A percentile compares a stretch with the other conserved stretches of the same genome.
These are phyloP conservation scores for Meghimatium bilineatum DNA, from an alignment of 2,888 invertebrate genomes.

Conservation along the genomic window DNA sequence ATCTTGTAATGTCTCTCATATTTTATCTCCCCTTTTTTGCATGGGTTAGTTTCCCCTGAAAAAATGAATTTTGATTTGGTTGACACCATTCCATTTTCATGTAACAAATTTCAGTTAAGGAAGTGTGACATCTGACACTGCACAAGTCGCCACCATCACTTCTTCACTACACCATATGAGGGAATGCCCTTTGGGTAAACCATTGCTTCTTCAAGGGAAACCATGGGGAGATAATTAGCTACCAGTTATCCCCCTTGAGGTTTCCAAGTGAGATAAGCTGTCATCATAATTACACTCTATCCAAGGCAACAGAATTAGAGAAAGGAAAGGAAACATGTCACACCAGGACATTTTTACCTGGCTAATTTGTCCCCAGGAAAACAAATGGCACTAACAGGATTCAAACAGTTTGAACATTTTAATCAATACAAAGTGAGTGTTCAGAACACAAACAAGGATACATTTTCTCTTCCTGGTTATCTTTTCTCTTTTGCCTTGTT, in stretches of 20 bases:
- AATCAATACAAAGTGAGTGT: no score
- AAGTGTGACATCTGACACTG: background rate
- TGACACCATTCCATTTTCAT: background rate
- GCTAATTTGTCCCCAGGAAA: slow-evolving; percentile 25
- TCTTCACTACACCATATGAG: slow-evolving; percentile 17
- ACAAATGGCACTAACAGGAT: slow-evolving; percentile 1
- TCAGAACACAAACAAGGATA: no score
- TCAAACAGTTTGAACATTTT: background rate
- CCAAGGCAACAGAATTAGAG: background rate
- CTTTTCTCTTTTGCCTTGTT: no score
- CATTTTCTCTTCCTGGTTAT: no score
- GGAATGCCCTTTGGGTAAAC: background rate
- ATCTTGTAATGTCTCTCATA: background rate
- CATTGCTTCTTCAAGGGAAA: background rate
- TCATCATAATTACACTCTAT: slow-evolving; percentile 24
- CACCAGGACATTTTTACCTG: slow-evolving; percentile 22
- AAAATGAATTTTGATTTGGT: background rate
- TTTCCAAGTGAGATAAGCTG: slow-evolving; percentile 33
- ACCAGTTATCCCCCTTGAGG: slow-evolving; percentile 25
- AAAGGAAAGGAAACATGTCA: slow-evolving; percentile 6
- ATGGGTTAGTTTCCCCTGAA: background rate
- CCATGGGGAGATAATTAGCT: slow-evolving; percentile 39
- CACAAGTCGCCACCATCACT: slow-evolving; percentile 10
- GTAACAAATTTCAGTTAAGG: background rate
- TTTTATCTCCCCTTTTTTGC: background rate